These are phyloP conservation scores for Ophiothrix spiculata DNA, from an alignment of 35 echinoderm and acorn worm genomes.

Conservation along the genomic window DNA sequence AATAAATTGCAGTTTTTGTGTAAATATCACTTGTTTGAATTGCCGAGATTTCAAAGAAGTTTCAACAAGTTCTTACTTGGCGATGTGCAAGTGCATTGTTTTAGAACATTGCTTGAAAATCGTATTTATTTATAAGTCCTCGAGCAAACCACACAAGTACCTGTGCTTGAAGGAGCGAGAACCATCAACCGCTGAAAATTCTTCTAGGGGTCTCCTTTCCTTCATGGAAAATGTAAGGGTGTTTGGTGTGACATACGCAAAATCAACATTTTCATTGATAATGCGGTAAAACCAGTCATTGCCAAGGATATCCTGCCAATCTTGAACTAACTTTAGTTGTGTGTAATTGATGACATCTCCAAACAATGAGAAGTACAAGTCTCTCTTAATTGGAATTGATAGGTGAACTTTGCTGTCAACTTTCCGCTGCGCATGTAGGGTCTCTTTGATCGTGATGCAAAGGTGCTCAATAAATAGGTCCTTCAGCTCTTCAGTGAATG, in stretches of 20 bases:
- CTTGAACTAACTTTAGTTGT: background rate
- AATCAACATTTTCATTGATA: background rate
- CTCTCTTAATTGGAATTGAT: conserved; percentile 9
- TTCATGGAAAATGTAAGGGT: background rate
- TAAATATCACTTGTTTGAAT: background rate
- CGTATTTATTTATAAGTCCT: background rate
- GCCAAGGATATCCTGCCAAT: background rate
- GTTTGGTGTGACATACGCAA: background rate
- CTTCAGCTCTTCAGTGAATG: conserved; percentile 19
- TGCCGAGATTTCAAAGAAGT: too few relatives aligned
- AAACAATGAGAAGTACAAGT: conserved; percentile 3
- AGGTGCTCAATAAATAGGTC: conserved; percentile 24
- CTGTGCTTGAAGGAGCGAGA: too few relatives aligned
- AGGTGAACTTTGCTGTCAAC: conserved; percentile 41
- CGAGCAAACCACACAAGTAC: background rate
- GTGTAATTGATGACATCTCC: background rate
- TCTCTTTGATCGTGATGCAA: conserved; percentile 31
- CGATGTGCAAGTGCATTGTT: background rate
- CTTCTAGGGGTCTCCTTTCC: background rate
- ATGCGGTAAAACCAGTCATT: background rate
- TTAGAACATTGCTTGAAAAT: background rate
- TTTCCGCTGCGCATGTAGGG: conserved; percentile 45
- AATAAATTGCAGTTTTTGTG: background rate
- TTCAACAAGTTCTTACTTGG: too few relatives aligned
- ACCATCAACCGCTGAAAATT: too few relatives aligned